Percentiles rank a stretch among this genome's conserved stretches.
phyloP scores from a whole-genome alignment of 2,113 vertebrate genomes.

The Myotis brandtii region DNA sequence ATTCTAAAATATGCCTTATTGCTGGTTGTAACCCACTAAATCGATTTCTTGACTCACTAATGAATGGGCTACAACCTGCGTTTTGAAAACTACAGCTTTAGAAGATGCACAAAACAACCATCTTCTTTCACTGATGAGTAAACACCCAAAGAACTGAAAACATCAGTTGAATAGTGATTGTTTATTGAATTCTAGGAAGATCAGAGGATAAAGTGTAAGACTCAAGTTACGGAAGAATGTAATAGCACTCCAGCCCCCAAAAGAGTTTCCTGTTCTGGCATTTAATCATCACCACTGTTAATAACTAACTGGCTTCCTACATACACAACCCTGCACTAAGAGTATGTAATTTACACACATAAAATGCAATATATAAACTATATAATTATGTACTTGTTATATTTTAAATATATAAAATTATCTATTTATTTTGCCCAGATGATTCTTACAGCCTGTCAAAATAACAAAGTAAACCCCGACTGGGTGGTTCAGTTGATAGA shows the following conservation, averaged over 20 bases:
- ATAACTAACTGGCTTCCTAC: background rate
- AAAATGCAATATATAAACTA: background rate
- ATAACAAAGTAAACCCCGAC: background rate
- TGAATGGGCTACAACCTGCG: background rate
- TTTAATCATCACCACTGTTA: background rate
- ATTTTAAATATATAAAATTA: background rate
- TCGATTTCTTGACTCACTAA: background rate
- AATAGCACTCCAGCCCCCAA: background rate
- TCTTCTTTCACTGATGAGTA: conserved; percentile 24
- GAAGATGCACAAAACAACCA: background rate
- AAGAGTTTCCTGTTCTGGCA: background rate
- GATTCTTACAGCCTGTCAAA: conserved; percentile 20
- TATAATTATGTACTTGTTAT: background rate
- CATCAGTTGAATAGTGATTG: conserved; percentile 6
- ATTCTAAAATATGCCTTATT: conserved; percentile 5
- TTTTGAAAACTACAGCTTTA: conserved; percentile 47
- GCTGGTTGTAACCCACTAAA: background rate
- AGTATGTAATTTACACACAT: background rate
- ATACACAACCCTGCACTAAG: background rate
- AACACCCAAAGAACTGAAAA: conserved; percentile 41
- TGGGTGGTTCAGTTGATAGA: background rate
- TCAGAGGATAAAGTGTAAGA: background rate
- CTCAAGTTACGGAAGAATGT: background rate
- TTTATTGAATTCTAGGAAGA: conserved; percentile 34
- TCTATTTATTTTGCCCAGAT: background rate